A percentile compares a stretch with the other conserved stretches of the same genome.
Evolutionary conservation across 2,797 vertebrate species (phyloP).

Genomic region (Acanthiza pusilla): DNA sequence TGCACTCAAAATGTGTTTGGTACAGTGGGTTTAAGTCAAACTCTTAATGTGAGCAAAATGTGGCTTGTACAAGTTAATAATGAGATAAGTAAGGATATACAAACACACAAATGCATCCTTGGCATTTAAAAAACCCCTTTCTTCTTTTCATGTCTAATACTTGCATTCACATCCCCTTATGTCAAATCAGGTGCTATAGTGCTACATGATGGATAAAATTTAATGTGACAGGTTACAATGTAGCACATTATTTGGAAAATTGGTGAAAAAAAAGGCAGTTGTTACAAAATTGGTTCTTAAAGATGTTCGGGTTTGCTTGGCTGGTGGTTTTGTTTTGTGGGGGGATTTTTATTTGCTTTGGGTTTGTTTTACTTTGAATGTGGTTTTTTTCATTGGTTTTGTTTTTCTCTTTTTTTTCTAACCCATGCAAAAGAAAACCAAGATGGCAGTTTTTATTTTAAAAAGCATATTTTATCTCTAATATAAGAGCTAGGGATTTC

Average conservation of each 20-base stretch:
- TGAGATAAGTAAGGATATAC: background rate
- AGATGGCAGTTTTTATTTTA: background rate
- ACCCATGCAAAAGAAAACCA: background rate
- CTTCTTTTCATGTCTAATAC: background rate
- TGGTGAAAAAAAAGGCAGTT: background rate
- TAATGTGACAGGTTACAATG: slow-evolving; percentile 9
- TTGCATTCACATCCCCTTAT: background rate
- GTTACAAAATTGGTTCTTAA: background rate
- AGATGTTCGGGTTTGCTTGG: background rate
- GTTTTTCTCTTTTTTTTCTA: background rate
- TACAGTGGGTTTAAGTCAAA: background rate
- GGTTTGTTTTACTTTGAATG: background rate
- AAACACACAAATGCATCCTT: background rate
- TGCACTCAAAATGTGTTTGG: background rate
- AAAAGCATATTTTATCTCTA: background rate
- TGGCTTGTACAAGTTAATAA: background rate
- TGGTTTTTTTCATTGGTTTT: fast-evolving
- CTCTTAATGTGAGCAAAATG: background rate
- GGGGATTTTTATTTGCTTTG: too few relatives aligned
- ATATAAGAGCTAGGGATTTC: background rate
- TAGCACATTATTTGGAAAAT: slow-evolving; percentile 37
- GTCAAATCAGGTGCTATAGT: background rate
- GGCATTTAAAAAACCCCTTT: background rate
- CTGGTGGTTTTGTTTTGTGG: background rate
- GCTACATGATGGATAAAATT: slow-evolving; percentile 12